phyloP scores from a whole-genome alignment of 1,140 invertebrate species.

The Papilio machaon region DNA sequence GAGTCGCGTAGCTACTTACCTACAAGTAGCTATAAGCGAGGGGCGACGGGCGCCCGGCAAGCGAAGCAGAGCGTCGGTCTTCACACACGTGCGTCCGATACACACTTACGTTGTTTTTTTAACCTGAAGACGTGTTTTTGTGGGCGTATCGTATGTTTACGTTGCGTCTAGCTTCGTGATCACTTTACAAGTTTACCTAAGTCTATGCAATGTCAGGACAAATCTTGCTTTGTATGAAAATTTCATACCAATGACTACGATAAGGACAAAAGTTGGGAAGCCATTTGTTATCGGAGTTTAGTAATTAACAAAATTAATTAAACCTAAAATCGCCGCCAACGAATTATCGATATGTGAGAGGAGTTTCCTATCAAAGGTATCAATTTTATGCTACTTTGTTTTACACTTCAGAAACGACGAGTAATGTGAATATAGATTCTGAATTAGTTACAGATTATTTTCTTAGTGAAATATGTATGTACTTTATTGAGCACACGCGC shows the following conservation, averaged over 20 bases:
- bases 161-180: constrained; percentile 61
- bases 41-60: constrained; percentile 58
- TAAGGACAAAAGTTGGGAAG: neutral
- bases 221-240: constrained; percentile 53
- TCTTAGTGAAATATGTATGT: neutral
- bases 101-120: constrained; percentile 58
- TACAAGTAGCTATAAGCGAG: constrained; percentile 77
- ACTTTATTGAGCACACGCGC: constrained; percentile 17
- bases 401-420: neutral
- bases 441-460: neutral
- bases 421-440: neutral
- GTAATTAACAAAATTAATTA: neutral
- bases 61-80: constrained; percentile 56
- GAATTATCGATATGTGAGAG: neutral
- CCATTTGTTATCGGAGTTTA: neutral
- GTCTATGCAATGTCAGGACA: constrained; percentile 60
- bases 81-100: constrained; percentile 65
- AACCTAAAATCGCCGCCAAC: neutral
- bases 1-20: constrained; percentile 79
- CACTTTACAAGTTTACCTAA: constrained; percentile 66
- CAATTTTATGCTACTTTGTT: too few relatives aligned
- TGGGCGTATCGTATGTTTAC: constrained; percentile 62
- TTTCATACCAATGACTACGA: constrained; percentile 1
- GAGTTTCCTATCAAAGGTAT: too few relatives aligned
- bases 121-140: constrained; percentile 65